Evolutionary conservation across 2,113 vertebrate species (phyloP).

Genomic region (Perognathus longimembris): DNA sequence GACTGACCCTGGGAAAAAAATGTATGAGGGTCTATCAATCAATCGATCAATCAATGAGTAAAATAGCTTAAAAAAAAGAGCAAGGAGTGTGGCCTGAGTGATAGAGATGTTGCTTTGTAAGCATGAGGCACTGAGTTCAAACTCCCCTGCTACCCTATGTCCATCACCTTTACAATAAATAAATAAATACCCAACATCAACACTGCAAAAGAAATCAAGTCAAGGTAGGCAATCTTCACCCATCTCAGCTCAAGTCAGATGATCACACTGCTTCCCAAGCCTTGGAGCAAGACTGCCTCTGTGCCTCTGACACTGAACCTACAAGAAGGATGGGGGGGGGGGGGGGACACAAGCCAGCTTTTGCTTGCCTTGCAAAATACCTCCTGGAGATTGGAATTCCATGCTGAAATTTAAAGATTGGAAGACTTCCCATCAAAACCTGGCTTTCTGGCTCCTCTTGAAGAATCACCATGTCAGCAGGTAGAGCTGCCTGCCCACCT

Average conservation of each 20-base stretch:
- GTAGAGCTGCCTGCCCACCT: too few species aligned
- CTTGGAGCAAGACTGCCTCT: background rate
- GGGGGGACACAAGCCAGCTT: fast-evolving
- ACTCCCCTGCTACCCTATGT: too few species aligned
- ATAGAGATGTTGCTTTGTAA: too few species aligned
- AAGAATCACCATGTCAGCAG: background rate
- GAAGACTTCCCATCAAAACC: background rate
- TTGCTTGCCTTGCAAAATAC: background rate
- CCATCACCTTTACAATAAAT: too few species aligned
- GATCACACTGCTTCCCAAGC: background rate
- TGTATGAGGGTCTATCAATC: too few species aligned
- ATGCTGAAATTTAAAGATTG: background rate
- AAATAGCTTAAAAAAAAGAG: too few species aligned
- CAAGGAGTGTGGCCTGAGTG: too few species aligned
- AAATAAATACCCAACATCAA: too few species aligned
- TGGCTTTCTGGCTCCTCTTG: background rate
- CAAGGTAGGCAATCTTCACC: background rate
- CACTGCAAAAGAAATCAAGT: too few species aligned
- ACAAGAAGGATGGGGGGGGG: background rate
- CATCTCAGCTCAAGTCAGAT: background rate
- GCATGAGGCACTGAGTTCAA: too few species aligned
- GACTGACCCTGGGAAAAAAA: too few species aligned
- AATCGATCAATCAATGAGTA: too few species aligned
- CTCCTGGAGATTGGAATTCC: background rate
- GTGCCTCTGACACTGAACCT: background rate